These are phyloP conservation scores for Periophthalmodon schlosseri DNA, from an alignment of 2,113 vertebrate genomes.

Conservation along the genomic window DNA sequence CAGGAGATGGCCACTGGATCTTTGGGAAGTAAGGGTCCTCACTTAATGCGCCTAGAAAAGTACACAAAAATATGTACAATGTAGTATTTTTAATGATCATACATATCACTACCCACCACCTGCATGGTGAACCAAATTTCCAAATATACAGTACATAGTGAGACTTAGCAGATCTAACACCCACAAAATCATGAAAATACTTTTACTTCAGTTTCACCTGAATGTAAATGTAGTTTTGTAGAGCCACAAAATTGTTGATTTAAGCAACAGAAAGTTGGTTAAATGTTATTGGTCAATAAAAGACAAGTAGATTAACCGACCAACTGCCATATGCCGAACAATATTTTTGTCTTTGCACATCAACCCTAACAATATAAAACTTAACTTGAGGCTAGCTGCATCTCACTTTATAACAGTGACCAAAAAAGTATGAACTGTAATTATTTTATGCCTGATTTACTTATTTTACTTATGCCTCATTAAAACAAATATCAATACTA, in stretches of 20 bases:
- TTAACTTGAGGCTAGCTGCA: not conserved
- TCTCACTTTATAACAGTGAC: not conserved
- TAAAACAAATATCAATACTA: not conserved
- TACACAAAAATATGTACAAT: not conserved
- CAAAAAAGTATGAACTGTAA: too few relatives aligned
- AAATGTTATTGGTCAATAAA: too few relatives aligned
- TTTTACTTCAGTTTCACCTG: too few relatives aligned
- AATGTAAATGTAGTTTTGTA: too few relatives aligned
- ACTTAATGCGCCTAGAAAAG: constrained; percentile 77
- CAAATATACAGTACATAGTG: not conserved
- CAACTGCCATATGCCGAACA: too few relatives aligned
- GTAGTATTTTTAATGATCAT: not conserved
- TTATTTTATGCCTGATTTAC: not conserved
- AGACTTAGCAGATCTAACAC: too few relatives aligned
- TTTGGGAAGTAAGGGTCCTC: constrained; percentile 94
- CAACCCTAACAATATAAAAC: not conserved
- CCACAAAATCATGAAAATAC: too few relatives aligned
- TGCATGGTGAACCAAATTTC: not conserved
- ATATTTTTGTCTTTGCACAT: not conserved
- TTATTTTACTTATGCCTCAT: not conserved
- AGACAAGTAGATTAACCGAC: too few relatives aligned
- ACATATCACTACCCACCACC: not conserved
- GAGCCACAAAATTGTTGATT: too few relatives aligned
- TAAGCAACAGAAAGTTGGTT: too few relatives aligned
- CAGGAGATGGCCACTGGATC: constrained; percentile 87